Percentiles rank a stretch among this genome's conserved stretches.
These are phyloP conservation scores for Acanthopleura granulata DNA, from an alignment of 2,888 invertebrate species.

Conservation along the genomic window DNA sequence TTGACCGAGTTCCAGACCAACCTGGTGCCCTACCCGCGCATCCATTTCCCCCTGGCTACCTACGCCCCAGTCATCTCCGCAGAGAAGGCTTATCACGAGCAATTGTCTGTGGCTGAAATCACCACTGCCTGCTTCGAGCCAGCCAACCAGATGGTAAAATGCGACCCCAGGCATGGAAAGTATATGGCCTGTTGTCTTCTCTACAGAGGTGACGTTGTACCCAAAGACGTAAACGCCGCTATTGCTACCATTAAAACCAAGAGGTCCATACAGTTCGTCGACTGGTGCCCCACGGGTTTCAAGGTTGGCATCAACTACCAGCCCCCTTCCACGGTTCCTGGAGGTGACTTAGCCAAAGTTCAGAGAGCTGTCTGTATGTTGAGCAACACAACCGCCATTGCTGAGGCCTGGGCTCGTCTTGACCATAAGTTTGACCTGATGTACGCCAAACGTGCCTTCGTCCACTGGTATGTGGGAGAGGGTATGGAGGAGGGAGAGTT, in stretches of 20 bases:
- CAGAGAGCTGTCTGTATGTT: constrained; percentile 81
- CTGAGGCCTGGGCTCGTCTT: constrained; percentile 86
- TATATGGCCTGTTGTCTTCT: constrained; percentile 97
- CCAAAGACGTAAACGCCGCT: constrained; percentile 55
- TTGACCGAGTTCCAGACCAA: constrained; percentile 70
- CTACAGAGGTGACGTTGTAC: constrained; percentile 82
- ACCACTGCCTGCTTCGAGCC: constrained; percentile 84
- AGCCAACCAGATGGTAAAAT: constrained; percentile 91
- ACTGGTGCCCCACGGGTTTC: too few species aligned
- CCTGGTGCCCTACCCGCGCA: constrained; percentile 64
- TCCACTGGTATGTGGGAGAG: too few species aligned
- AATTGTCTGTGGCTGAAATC: constrained; percentile 68
- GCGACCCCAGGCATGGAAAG: constrained; percentile 70
- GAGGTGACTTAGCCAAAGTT: too few species aligned
- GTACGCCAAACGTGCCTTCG: constrained; percentile 46
- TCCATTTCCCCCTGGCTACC: too few species aligned
- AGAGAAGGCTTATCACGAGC: constrained; percentile 75
- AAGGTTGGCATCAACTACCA: too few species aligned
- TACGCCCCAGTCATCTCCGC: too few species aligned
- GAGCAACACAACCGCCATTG: constrained; percentile 90
- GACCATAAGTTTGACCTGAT: constrained; percentile 38
- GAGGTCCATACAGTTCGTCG: constrained; percentile 62
- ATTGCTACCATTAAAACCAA: constrained; percentile 67
- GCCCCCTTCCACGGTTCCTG: too few species aligned
- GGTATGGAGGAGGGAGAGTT: too few species aligned